Conservation (phyloP, 2,888 invertebrate genomes). For the Lamellibrachia satsuma region DNA sequence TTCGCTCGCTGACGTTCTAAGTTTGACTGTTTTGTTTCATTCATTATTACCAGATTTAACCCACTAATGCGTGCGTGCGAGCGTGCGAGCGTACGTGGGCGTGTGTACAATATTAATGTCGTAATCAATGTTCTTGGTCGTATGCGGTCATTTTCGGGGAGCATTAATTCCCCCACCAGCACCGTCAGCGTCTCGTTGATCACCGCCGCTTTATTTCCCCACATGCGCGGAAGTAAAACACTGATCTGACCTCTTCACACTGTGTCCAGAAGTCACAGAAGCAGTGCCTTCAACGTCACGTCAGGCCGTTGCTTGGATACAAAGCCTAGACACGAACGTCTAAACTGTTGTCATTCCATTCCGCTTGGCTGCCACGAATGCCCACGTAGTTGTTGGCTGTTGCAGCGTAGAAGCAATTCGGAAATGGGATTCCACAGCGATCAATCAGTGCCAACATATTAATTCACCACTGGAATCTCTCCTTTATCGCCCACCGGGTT, state of each 20-base stretch:
- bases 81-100: background rate
- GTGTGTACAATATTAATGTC: background rate
- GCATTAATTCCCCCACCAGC: background rate
- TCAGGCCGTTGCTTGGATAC: background rate
- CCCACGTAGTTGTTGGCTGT: background rate
- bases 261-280: background rate
- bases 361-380: slow-evolving; percentile 13
- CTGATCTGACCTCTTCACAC: background rate
- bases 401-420: background rate
- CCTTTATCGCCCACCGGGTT: background rate
- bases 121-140: background rate
- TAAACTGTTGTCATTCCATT: background rate
- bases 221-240: background rate
- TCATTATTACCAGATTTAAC: background rate
- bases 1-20: background rate
- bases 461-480: background rate
- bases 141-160: background rate
- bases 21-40: background rate
- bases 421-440: background rate
- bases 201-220: background rate
- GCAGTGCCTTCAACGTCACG: background rate
- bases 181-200: background rate
- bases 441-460: background rate
- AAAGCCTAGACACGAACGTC: background rate
- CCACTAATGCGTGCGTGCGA: background rate